These are phyloP conservation scores for Axinella damicornis DNA, from an alignment of 37 sponge, comb jelly and placozoan genomes.

Conservation along the genomic window DNA sequence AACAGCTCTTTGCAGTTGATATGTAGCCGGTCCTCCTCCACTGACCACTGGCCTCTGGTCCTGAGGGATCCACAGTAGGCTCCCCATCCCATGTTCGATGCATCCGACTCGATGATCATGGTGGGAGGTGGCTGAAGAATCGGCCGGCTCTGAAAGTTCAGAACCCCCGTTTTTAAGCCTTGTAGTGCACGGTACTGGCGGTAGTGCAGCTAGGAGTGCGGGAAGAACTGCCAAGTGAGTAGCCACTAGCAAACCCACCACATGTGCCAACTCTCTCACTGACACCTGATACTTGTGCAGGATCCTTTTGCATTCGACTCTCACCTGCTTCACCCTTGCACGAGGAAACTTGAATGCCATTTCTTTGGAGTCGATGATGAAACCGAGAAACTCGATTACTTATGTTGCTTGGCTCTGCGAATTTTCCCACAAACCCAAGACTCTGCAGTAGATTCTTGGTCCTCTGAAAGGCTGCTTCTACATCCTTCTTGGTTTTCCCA, in stretches of 20 bases:
- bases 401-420: not conserved
- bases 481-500: conserved; percentile 17
- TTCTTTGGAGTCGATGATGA: conserved; percentile 10
- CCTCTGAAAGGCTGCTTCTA: not conserved
- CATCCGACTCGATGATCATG: conserved; percentile 14
- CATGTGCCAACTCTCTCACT: conserved; percentile 2
- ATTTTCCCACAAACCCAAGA: conserved; percentile 36
- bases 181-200: conserved; percentile 10
- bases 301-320: not conserved
- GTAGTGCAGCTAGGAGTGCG: conserved; percentile 2
- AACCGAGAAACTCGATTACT: conserved; percentile 44
- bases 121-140: conserved; percentile 7
- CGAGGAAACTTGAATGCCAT: conserved; percentile 33
- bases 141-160: not conserved
- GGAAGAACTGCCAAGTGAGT: conserved; percentile 14
- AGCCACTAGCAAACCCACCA: conserved; percentile 14
- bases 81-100: conserved; percentile 17
- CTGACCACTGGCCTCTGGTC: conserved; percentile 20
- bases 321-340: not conserved
- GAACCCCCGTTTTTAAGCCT: not conserved
- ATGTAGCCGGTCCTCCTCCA: not conserved
- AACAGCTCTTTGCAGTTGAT: conserved; percentile 3
- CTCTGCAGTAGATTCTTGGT: conserved; percentile 5
- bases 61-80: not conserved
- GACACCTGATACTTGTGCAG: not conserved